Conservation (phyloP, 2,113 vertebrate genomes). For the Collichthys lucidus region DNA sequence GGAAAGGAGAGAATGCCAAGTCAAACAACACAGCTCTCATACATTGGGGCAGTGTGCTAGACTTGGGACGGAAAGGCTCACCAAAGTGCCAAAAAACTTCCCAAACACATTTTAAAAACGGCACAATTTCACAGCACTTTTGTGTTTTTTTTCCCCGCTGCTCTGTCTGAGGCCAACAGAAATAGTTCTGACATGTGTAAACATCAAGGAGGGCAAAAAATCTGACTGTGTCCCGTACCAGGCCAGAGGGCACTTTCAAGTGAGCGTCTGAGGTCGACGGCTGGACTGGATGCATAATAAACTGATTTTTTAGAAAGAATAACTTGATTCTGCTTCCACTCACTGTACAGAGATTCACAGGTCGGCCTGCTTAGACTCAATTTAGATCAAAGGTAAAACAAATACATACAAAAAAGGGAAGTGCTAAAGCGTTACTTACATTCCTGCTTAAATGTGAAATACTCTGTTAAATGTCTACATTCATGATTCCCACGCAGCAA, state of each 20-base stretch:
- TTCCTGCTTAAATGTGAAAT: conserved; percentile 99
- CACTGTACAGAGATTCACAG: conserved; percentile 11
- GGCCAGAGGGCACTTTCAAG: conserved; percentile 57
- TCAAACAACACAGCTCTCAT: conserved; percentile 67
- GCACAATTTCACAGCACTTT: conserved; percentile 42
- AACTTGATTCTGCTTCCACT: conserved; percentile 51
- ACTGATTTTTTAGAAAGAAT: conserved; percentile 62
- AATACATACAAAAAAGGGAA: neutral
- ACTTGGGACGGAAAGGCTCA: conserved; percentile 50
- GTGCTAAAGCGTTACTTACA: conserved; percentile 88
- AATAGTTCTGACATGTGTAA: conserved; percentile 81
- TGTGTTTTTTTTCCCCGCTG: conserved; percentile 1
- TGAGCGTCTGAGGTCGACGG: conserved; percentile 44
- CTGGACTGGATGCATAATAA: conserved; percentile 52
- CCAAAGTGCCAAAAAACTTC: conserved; percentile 60
- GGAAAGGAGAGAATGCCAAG: conserved; percentile 57
- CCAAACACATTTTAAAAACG: conserved; percentile 62
- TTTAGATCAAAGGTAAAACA: conserved; percentile 23
- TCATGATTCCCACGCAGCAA: conserved; percentile 99
- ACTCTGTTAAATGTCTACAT: conserved; percentile 99
- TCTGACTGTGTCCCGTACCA: conserved; percentile 26
- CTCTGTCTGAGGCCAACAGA: conserved; percentile 61
- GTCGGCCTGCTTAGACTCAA: conserved; percentile 6
- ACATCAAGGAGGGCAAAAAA: conserved; percentile 72
- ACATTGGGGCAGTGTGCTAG: conserved; percentile 53